Evolutionary conservation across 1,140 invertebrate species (phyloP).

Genomic region (Drosophila auraria): DNA sequence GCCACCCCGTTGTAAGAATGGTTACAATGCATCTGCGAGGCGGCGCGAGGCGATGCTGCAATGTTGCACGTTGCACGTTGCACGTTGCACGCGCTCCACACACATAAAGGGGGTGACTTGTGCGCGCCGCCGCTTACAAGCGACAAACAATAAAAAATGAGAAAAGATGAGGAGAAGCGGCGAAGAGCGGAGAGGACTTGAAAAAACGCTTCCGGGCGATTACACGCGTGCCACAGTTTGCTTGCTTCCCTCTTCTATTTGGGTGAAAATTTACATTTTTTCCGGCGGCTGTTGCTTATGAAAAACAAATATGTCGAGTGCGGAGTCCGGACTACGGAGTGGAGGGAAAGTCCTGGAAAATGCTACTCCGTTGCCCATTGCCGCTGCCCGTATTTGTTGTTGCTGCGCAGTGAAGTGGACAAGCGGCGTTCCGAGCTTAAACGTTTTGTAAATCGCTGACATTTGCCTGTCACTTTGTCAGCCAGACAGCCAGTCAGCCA

Average conservation of each 20-base stretch:
- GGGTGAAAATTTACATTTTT: constrained; percentile 83
- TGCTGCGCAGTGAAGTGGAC: constrained; percentile 76
- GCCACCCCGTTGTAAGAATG: constrained; percentile 12
- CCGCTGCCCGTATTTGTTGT: constrained; percentile 48
- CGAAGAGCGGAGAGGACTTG: no score
- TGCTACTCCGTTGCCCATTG: neutral
- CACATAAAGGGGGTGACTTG: constrained; percentile 42
- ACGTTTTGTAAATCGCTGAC: constrained; percentile 77
- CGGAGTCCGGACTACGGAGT: constrained; percentile 37
- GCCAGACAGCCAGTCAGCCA: constrained; percentile 58
- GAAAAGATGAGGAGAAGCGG: neutral
- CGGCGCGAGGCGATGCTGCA: constrained; percentile 31
- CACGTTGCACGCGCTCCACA: constrained; percentile 9
- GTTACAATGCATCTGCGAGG: constrained; percentile 33
- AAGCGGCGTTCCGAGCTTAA: constrained; percentile 68
- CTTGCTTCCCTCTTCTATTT: constrained; percentile 47
- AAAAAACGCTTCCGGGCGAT: constrained; percentile 70
- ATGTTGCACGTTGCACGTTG: constrained; percentile 25
- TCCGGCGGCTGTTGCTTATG: constrained; percentile 56
- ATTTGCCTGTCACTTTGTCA: constrained; percentile 80
- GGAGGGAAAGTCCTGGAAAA: constrained; percentile 20
- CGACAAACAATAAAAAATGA: constrained; percentile 42
- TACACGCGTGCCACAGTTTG: constrained; percentile 68
- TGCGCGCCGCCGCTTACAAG: constrained; percentile 15
- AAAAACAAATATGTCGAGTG: constrained; percentile 69